These are phyloP conservation scores for Pandemis heparana DNA, from an alignment of 2,888 invertebrate species.

Conservation along the genomic window DNA sequence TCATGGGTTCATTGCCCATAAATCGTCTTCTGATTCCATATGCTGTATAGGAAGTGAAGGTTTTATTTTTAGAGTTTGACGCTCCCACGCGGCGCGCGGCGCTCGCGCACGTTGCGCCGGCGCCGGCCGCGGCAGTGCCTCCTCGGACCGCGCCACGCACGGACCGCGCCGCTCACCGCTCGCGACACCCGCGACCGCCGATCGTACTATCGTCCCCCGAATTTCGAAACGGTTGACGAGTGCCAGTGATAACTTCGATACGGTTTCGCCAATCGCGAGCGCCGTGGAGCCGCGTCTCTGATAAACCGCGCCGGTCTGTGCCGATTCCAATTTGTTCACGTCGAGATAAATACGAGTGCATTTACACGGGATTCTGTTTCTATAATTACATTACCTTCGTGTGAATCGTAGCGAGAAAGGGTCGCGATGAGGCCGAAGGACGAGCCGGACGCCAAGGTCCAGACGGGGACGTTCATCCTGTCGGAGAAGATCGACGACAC, in stretches of 20 bases:
- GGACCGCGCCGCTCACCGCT: conserved; percentile 48
- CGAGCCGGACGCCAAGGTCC: conserved; percentile 72
- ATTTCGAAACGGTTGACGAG: conserved; percentile 67
- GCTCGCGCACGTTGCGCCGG: conserved; percentile 48
- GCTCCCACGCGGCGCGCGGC: conserved; percentile 65
- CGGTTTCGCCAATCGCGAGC: conserved; percentile 72
- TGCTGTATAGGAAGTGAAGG: conserved; percentile 75
- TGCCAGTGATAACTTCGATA: conserved; percentile 76
- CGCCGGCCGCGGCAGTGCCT: conserved; percentile 50
- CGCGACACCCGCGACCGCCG: conserved; percentile 49
- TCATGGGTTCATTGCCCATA: conserved; percentile 82
- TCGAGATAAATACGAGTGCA: conserved; percentile 66
- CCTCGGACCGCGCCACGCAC: conserved; percentile 50
- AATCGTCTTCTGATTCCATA: conserved; percentile 76
- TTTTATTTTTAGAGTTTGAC: conserved; percentile 78
- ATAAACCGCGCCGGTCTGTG: conserved; percentile 64
- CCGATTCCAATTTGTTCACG: conserved; percentile 67
- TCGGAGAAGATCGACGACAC: conserved; percentile 85
- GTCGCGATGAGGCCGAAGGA: conserved; percentile 78
- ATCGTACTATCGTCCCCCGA: conserved; percentile 61
- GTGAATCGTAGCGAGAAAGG: conserved; percentile 55
- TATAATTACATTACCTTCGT: conserved; percentile 63
- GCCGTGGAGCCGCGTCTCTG: conserved; percentile 60
- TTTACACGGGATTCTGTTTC: conserved; percentile 66
- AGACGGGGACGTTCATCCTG: conserved; percentile 84